phyloP scores from a whole-genome alignment of 2,113 vertebrate species.

The Centropristis striata region DNA sequence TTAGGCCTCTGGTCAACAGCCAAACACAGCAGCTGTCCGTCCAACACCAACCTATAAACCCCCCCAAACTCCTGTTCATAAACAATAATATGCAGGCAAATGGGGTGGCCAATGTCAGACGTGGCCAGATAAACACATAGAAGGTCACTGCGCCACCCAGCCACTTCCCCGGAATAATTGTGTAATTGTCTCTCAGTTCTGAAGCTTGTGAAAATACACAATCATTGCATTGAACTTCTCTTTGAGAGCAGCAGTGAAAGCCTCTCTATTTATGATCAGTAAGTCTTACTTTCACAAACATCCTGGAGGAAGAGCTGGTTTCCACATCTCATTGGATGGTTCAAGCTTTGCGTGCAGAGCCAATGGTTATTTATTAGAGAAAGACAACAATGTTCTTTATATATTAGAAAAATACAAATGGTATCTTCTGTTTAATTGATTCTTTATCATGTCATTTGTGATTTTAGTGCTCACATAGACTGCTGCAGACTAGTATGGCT shows the following conservation, averaged over 20 bases:
- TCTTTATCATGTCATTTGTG: too few species aligned
- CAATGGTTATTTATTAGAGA: background rate
- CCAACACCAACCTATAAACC: slow-evolving; percentile 83
- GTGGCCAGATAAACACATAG: slow-evolving; percentile 65
- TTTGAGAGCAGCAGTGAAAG: background rate
- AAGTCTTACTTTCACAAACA: background rate
- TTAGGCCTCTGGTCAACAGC: slow-evolving; percentile 82
- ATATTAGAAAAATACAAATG: background rate
- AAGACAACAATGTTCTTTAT: background rate
- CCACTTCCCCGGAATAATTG: background rate
- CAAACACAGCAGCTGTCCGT: slow-evolving; percentile 85
- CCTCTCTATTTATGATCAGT: background rate
- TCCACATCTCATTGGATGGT: background rate
- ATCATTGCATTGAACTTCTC: background rate
- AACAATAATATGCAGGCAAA: slow-evolving; percentile 84
- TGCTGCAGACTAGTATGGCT: too few species aligned
- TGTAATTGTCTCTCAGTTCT: background rate
- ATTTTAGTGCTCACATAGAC: too few species aligned
- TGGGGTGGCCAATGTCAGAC: slow-evolving; percentile 82
- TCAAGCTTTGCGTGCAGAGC: background rate
- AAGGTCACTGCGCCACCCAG: slow-evolving; percentile 75
- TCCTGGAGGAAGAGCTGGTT: background rate
- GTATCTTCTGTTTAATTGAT: too few species aligned
- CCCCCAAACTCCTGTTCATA: slow-evolving; percentile 69
- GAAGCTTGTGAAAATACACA: background rate